Evolutionary conservation across 2,888 invertebrate species (phyloP), one percentile per base, ranked within the genome.

Genomic region (Drosophila melanosoma): DNA sequence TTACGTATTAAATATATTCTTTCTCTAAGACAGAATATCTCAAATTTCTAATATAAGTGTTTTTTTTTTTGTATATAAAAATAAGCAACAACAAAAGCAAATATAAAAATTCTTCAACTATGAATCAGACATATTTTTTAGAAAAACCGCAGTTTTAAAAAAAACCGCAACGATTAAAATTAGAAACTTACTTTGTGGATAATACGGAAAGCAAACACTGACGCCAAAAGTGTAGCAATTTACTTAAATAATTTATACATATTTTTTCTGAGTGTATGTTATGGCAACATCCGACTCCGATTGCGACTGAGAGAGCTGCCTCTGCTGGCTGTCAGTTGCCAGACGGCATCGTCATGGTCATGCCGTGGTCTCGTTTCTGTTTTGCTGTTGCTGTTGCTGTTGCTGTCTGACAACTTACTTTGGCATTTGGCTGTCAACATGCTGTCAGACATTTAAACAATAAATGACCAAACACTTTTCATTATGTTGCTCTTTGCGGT

Each of bases 381-480:
- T n/a, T 74, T 53, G 65, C 76, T 76, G 76, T 78, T 74, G 71
- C 67, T 59, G 63, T 74, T 53, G 62, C 76, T 76, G 78, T 78
- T 75, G 68, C 76, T 76, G 78, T 76, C 84, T 89, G 87, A 87
- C 89, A 87, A 85, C 89, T 87, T 82, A 84, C 88, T 87, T 87
- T 87, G 86, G 82, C 87, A 89, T 87, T 90, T 87, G 82, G 80
- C 90, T 89, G 89, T 89, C 89, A 90, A 82, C 90, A 89, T 76
- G 84, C 83, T 89, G 89, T 87, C 88, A 90, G 85, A 76, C 82
- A 83, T 88, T 87, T 85, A 85, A 82, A 80, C 89, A 83, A 81
- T 83, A 90, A 89, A 85, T 90, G 89, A 85, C 90, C 90, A 87
- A 83, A 83, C 88, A 80, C 89, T 84, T 87, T 84, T 87, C 89